These are phyloP conservation scores for Diadromus collaris DNA, from an alignment of 2,888 invertebrate genomes.

Conservation along the genomic window DNA sequence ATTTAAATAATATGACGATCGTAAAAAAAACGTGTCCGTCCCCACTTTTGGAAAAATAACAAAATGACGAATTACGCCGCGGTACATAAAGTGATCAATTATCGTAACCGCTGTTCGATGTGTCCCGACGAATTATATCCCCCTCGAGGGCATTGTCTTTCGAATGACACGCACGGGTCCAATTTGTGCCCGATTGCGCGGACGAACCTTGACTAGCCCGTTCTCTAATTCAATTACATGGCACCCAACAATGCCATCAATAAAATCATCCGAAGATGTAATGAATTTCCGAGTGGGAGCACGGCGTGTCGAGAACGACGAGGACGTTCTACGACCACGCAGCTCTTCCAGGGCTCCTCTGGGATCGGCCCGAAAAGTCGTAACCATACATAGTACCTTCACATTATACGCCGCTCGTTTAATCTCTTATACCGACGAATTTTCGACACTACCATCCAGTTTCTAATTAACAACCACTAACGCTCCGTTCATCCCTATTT, in stretches of 20 bases:
- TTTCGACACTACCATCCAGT: neutral
- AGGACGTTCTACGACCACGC: neutral
- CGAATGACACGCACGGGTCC: slow-evolving; percentile 1
- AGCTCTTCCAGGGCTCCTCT: slow-evolving; percentile 2
- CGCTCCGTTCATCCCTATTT: neutral
- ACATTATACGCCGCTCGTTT: neutral
- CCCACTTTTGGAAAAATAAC: slow-evolving; percentile 3
- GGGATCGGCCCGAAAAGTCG: slow-evolving; percentile 10
- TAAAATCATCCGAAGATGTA: slow-evolving; percentile 30
- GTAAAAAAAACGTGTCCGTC: neutral
- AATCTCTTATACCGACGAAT: neutral
- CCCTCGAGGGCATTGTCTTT: slow-evolving; percentile 4
- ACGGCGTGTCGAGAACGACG: neutral
- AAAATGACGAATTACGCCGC: neutral
- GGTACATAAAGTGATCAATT: slow-evolving; percentile 10
- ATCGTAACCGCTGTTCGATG: slow-evolving; percentile 21
- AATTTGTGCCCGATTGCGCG: neutral
- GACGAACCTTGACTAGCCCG: neutral
- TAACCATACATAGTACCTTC: neutral
- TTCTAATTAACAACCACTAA: neutral
- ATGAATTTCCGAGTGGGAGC: slow-evolving; percentile 1
- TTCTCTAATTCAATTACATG: slow-evolving; percentile 22
- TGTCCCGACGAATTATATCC: slow-evolving; percentile 1
- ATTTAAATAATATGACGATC: neutral
- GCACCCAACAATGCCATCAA: slow-evolving; percentile 29